Percentiles rank a stretch among this genome's conserved stretches.
Conservation (phyloP, 2,797 vertebrate genomes). For the Pseudochaenichthys georgianus region DNA sequence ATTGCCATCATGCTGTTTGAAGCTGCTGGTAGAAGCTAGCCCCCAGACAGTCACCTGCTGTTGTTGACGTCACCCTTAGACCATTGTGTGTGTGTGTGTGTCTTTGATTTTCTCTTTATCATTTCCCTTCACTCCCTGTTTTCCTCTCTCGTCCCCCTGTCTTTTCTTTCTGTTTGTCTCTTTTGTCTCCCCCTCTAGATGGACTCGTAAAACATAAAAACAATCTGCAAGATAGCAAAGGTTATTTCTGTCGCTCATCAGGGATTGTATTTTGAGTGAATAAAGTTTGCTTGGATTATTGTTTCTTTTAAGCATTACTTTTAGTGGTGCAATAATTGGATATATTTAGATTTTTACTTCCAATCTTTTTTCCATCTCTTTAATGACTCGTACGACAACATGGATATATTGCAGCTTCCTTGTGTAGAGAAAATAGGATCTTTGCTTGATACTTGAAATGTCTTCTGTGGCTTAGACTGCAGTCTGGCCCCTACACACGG, state of each 20-base stretch:
- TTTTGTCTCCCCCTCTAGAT: constrained; percentile 29
- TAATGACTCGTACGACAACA: background rate
- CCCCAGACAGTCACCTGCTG: constrained; percentile 70
- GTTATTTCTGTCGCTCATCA: background rate
- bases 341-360: background rate
- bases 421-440: background rate
- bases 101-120: constrained; percentile 23
- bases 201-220: constrained; percentile 30
- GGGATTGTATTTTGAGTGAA: background rate
- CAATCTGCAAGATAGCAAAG: background rate
- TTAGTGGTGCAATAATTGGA: background rate
- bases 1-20: constrained; percentile 61
- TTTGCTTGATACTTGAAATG: background rate
- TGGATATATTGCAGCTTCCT: background rate
- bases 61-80: constrained; percentile 51
- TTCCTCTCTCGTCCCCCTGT: background rate
- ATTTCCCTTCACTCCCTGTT: constrained; percentile 19
- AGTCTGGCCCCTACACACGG: background rate
- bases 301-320: too few relatives aligned
- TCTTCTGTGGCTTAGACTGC: background rate
- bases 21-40: constrained; percentile 49
- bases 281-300: background rate
- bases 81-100: constrained; percentile 17
- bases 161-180: background rate
- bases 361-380: background rate